A percentile compares a stretch with the other conserved stretches of the same genome.
Conservation (phyloP, 2,888 invertebrate genomes). For the Rhaphigaster nebulosa region DNA sequence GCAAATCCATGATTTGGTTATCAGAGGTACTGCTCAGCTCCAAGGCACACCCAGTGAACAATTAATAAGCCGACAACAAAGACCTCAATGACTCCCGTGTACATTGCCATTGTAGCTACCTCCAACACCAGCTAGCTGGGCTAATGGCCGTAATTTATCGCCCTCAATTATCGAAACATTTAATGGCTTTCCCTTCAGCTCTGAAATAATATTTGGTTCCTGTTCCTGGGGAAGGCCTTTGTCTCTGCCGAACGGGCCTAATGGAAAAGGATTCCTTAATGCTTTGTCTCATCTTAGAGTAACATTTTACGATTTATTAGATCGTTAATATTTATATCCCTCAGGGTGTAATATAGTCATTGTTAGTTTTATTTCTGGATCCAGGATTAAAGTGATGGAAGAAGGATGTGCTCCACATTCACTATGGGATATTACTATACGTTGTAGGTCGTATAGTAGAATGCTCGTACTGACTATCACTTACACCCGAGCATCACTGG, state of each 20-base stretch:
- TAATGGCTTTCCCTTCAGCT: not conserved
- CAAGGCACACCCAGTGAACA: not conserved
- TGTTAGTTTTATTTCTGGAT: not conserved
- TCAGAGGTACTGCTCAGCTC: not conserved
- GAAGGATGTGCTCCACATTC: not conserved
- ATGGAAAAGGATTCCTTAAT: not conserved
- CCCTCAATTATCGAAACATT: slow-evolving; percentile 27
- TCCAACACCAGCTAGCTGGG: not conserved
- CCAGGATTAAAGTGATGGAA: not conserved
- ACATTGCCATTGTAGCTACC: not conserved
- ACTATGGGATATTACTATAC: not conserved
- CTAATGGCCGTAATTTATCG: slow-evolving; percentile 1
- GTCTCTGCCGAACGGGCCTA: not conserved
- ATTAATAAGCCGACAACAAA: not conserved
- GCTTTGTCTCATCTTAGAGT: not conserved
- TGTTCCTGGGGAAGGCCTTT: not conserved
- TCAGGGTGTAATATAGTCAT: too few relatives aligned
- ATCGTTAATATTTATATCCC: too few relatives aligned
- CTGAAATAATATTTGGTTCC: not conserved
- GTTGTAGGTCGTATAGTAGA: too few relatives aligned
- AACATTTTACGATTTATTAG: not conserved
- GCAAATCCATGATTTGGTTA: not conserved
- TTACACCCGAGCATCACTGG: too few relatives aligned
- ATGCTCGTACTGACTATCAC: too few relatives aligned
- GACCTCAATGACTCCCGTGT: not conserved